Base-by-base conservation (phyloP, 2,888 invertebrate species). In the Leptodirus hochenwartii region DNA sequence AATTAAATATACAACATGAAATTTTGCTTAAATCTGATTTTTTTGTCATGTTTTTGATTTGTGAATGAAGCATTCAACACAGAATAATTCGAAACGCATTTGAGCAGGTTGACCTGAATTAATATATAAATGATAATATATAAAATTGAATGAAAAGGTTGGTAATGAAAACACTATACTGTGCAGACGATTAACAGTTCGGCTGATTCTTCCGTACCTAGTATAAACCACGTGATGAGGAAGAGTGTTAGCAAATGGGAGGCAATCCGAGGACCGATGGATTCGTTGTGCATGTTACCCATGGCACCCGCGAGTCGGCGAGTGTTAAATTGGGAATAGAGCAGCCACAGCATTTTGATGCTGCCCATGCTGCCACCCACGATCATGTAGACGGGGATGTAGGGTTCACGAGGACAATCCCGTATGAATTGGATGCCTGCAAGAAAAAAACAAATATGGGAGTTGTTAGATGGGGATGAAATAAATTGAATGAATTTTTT, bases 361-460 rank as follows among this genome's bases (percentile, higher is more conserved):
- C 73, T 63, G 0, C 81, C 81, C 8, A 77, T 64, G 6, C 70
- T 67, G 0, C 82, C 84, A 0, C 81, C 82, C n/a, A 81, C 78
- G 33, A 82, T 67, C 69, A 82, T 75, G 56, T 82, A 84, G 15
- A 80, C 67, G 0, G 82, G 80, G 38, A 84, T 70, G 35, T 72
- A 64, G 0, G 75, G 73, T 52, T 80, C 75, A 25, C 66, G 64
- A 0, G 82, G 82, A 41, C 84, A 84, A 48, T 81, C 79, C 12
- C 74, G 64, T 34, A 78, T 66, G 54, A 75, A 79, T 46, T 81
- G 76, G 29, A 79, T 66, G 39, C 84, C 84, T 82, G 62, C n/a
- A 34, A 37, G 12, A 5, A n/a, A n/a, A 11, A 5, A 11, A 25
- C 6, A 11, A 25, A 8, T 5, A 5, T 11, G 13, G n/a, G 13